Evolutionary conservation across 2,113 vertebrate genomes (phyloP), one percentile per base, ranked within the genome.

Genomic region (Sander lucioperca): DNA sequence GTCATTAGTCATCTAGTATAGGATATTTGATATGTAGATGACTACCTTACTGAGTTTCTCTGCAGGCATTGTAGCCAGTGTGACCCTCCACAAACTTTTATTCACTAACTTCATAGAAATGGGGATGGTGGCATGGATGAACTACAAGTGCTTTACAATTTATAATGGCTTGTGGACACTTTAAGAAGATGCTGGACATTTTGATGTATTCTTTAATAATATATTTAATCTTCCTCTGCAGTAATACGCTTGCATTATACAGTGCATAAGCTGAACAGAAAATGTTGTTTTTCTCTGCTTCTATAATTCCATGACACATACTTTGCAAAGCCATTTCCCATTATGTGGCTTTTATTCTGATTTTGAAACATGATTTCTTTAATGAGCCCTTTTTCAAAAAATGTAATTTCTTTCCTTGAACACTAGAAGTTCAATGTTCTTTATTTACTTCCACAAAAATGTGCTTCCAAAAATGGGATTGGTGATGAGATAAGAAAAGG

Each of bases 1-100:
- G 71, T 77, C 82, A 84, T 90, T 80, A 59, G 75, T 87, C 82
- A 83, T 69, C 53, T 64, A 30, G 25, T 58, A 70, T 73, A 80
- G 65, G 51, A 56, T 64, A 63, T 82, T 77, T 88, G 79, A 90
- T 81, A 78, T 70, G 74, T 58, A 58, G 68, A 70, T 39, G 3
- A 10, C 62, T 23, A 69, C 27, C 6, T 62, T 12, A 10, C 33
- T 86, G 59, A 72, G 57, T 75, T 43, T 48, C 64, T 73, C 48
- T 62, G 71, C 71, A 62, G 30, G 48, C 43, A 0, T 13, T 59
- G 57, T 15, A 54, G 71, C 67, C 65, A 19, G 30, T 10, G 25
- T 65, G 65, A 86, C 83, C 72, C 61, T 58, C 59, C 13, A 74
- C 13, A 61, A 64, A 75, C 48, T 57, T 70, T 15, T 27, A 77